Percentiles rank a stretch among this genome's conserved stretches.
Conservation (phyloP, 2,113 vertebrate genomes). For the Cheilinus undulatus region DNA sequence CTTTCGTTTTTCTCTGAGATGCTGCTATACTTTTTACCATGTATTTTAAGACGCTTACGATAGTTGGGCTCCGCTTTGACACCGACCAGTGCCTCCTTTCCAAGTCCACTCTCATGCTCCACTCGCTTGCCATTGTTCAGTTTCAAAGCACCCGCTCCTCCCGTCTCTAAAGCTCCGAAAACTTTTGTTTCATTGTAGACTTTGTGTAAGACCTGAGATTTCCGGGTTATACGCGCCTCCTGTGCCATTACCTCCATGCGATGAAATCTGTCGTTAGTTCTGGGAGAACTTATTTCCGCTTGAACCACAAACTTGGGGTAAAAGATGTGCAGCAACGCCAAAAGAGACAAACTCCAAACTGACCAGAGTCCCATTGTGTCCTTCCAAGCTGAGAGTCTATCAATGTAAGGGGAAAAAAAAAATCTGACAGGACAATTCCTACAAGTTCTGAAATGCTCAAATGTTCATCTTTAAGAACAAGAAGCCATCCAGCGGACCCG, state of each 20-base stretch:
- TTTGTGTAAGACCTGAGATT: slow-evolving; percentile 37
- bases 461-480: slow-evolving; percentile 45
- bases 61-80: slow-evolving; percentile 22
- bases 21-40: slow-evolving; percentile 47
- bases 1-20: background rate
- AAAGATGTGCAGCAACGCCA: slow-evolving; percentile 51
- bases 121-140: slow-evolving; percentile 28
- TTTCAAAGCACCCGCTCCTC: slow-evolving; percentile 2
- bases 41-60: background rate
- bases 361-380: slow-evolving; percentile 70
- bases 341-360: slow-evolving; percentile 64
- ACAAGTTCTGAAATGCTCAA: slow-evolving; percentile 66
- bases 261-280: slow-evolving; percentile 45
- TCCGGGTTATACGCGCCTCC: slow-evolving; percentile 8
- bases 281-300: slow-evolving; percentile 72
- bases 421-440: slow-evolving; percentile 14
- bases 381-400: slow-evolving; percentile 31
- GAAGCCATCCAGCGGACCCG: slow-evolving; percentile 59
- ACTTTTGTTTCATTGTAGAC: slow-evolving; percentile 48
- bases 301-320: slow-evolving; percentile 59
- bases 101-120: slow-evolving; percentile 23
- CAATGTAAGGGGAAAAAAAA: slow-evolving; percentile 1
- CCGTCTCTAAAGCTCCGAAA: slow-evolving; percentile 41
- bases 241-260: slow-evolving; percentile 32
- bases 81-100: slow-evolving; percentile 13